These are phyloP conservation scores for Phyllostomus hastatus DNA, from an alignment of 2,113 vertebrate genomes.

Conservation along the genomic window DNA sequence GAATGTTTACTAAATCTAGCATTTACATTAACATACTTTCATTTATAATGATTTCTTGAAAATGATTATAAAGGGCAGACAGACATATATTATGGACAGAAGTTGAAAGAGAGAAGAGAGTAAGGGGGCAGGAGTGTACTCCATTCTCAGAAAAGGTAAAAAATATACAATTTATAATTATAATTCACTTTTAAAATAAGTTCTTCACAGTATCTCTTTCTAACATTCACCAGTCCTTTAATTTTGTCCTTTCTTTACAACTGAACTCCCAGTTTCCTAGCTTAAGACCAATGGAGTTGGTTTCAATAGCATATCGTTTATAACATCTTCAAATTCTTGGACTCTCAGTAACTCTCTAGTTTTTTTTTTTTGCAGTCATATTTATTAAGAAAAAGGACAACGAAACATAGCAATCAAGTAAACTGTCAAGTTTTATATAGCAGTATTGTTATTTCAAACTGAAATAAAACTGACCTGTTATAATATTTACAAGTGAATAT, in stretches of 20 bases:
- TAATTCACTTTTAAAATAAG: neutral
- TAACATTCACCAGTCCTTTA: neutral
- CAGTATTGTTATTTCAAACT: neutral
- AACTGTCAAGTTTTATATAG: neutral
- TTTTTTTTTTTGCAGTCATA: neutral
- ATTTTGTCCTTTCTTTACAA: neutral
- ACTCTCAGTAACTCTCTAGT: neutral
- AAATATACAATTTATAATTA: neutral
- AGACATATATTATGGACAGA: neutral
- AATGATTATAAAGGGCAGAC: conserved; percentile 1
- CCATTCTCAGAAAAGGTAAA: conserved; percentile 1
- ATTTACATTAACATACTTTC: neutral
- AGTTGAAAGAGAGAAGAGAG: neutral
- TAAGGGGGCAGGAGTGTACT: neutral
- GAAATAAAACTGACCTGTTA: neutral
- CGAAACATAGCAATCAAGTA: neutral
- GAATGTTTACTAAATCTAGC: neutral
- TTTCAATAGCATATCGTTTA: conserved; percentile 7
- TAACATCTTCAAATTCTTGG: conserved; percentile 4
- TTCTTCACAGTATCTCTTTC: neutral
- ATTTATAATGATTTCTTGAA: neutral
- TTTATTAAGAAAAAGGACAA: conserved; percentile 24
- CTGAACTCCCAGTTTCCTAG: neutral
- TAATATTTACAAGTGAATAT: neutral
- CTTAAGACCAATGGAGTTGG: neutral